A percentile compares a stretch with the other conserved stretches of the same genome.
phyloP scores from a whole-genome alignment of 2,888 invertebrate species.

The Chymomyza procnemis region DNA sequence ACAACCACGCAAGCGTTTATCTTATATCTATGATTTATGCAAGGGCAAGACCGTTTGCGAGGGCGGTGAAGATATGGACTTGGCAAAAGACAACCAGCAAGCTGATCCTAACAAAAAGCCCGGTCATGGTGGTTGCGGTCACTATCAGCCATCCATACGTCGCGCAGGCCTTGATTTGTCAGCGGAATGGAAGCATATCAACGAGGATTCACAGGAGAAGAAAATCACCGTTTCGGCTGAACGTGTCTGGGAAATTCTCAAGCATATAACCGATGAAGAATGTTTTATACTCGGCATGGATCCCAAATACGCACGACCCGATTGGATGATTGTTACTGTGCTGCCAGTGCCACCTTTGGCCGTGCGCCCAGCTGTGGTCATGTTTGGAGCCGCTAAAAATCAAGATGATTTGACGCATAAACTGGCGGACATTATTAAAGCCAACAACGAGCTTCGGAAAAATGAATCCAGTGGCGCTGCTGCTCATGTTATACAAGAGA shows the following conservation, averaged over 20 bases:
- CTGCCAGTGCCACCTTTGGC: constrained; percentile 97
- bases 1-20: constrained; percentile 94
- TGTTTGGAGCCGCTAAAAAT: constrained; percentile 98
- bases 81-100: constrained; percentile 86
- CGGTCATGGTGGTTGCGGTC: constrained; percentile 97
- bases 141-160: constrained; percentile 96
- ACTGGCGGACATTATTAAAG: constrained; percentile 97
- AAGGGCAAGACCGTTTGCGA: constrained; percentile 99
- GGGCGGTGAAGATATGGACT: constrained; percentile 98
- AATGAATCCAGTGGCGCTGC: constrained; percentile 98
- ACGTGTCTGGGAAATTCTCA: constrained; percentile 97
- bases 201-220: constrained; percentile 98
- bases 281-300: constrained; percentile 97
- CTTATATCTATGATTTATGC: constrained; percentile 97
- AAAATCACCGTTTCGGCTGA: constrained; percentile 97
- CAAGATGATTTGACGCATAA: constrained; percentile 99
- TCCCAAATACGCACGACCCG: constrained; percentile 97
- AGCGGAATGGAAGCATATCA: constrained; percentile 99
- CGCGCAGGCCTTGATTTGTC: constrained; percentile 93
- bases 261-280: constrained; percentile 97
- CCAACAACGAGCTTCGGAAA: constrained; percentile 95
- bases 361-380: constrained; percentile 98
- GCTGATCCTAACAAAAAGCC: constrained; percentile 80
- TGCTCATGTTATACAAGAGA: constrained; percentile 97
- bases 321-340: constrained; percentile 99